Evolutionary conservation across 2,113 vertebrate genomes (phyloP).

Genomic region (Lasiurus borealis): DNA sequence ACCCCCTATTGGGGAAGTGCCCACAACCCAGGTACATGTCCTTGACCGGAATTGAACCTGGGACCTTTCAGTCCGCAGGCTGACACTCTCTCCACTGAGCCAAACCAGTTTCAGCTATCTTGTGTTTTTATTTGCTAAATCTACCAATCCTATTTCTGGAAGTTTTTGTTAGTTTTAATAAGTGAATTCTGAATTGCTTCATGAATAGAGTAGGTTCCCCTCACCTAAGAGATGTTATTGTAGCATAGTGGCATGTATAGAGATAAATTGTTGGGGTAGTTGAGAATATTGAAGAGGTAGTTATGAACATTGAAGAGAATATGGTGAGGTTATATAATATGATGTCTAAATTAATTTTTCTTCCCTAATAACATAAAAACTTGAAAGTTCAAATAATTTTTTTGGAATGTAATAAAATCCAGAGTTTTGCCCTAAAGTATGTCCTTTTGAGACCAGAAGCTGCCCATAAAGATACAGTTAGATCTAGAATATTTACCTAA

Average conservation of each 20-base stretch:
- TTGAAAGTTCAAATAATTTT: neutral
- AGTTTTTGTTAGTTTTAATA: slow-evolving; percentile 10
- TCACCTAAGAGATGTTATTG: neutral
- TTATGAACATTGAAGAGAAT: no score
- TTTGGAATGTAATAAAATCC: neutral
- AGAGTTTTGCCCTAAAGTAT: neutral
- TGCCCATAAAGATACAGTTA: neutral
- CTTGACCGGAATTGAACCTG: no score
- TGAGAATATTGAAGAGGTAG: neutral
- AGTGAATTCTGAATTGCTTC: neutral
- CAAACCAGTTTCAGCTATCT: no score
- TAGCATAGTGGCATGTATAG: neutral
- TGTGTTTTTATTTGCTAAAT: neutral
- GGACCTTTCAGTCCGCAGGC: no score
- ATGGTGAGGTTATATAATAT: neutral
- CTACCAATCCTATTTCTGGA: neutral
- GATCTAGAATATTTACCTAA: neutral
- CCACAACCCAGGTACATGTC: no score
- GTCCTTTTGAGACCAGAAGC: neutral
- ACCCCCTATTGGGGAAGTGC: no score
- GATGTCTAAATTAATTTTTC: neutral
- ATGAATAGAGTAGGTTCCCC: neutral
- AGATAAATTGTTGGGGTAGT: neutral
- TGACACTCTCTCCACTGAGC: no score
- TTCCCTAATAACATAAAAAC: neutral